phyloP scores from a whole-genome alignment of 2,888 invertebrate species.

The Xestia c-nigrum region DNA sequence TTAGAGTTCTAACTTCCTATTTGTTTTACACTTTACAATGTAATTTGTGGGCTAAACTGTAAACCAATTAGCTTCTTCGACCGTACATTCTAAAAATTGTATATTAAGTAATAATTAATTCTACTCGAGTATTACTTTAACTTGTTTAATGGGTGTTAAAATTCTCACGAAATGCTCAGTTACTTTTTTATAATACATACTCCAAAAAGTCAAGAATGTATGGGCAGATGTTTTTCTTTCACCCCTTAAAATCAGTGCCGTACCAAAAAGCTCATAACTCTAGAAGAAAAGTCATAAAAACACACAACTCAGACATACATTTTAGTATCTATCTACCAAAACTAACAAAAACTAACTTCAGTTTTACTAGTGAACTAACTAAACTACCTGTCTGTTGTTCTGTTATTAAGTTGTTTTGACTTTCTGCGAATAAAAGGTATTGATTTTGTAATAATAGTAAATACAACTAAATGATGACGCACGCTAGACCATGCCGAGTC shows the following conservation, averaged over 20 bases:
- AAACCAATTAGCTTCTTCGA: too few relatives aligned
- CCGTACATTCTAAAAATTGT: too few relatives aligned
- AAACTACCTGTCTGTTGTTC: slow-evolving; percentile 5
- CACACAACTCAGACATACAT: slow-evolving; percentile 15
- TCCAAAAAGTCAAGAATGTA: not conserved
- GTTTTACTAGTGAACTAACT: slow-evolving; percentile 24
- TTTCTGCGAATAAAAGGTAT: not conserved
- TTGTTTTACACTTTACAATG: too few relatives aligned
- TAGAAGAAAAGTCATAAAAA: slow-evolving; percentile 17
- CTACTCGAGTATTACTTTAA: too few relatives aligned
- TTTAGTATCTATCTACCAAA: slow-evolving; percentile 32
- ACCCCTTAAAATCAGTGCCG: not conserved
- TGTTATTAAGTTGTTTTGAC: slow-evolving; percentile 23
- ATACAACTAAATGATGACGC: too few relatives aligned
- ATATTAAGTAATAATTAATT: too few relatives aligned
- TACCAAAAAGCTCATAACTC: slow-evolving; percentile 11
- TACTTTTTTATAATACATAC: too few relatives aligned
- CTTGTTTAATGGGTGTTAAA: too few relatives aligned
- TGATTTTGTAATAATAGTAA: not conserved
- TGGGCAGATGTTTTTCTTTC: not conserved
- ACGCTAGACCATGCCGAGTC: too few relatives aligned
- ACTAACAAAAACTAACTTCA: slow-evolving; percentile 7
- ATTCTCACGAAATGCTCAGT: too few relatives aligned
- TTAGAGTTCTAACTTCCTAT: too few relatives aligned
- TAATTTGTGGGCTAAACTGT: too few relatives aligned